These are phyloP conservation scores for Herminia tarsipennalis DNA, from an alignment of 2,888 invertebrate species.

Conservation along the genomic window DNA sequence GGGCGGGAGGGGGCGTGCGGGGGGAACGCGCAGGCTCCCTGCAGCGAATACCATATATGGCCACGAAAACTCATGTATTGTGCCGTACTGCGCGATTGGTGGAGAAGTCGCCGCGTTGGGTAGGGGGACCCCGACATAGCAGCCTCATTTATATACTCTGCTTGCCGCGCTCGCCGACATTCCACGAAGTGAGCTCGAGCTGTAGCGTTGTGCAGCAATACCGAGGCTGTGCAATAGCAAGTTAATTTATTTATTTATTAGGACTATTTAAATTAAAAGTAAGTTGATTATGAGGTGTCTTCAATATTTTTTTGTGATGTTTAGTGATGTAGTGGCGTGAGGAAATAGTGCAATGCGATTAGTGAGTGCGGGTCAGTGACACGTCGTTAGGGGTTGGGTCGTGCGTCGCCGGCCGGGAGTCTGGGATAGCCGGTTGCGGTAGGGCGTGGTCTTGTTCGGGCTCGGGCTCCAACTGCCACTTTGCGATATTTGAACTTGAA, in stretches of 20 bases:
- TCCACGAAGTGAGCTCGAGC: constrained; percentile 83
- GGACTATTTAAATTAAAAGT: constrained; percentile 83
- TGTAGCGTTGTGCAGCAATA: constrained; percentile 79
- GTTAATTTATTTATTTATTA: constrained; percentile 84
- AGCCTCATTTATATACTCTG: constrained; percentile 86
- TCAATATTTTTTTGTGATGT: constrained; percentile 53
- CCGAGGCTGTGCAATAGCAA: constrained; percentile 83
- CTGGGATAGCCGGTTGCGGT: constrained; percentile 78
- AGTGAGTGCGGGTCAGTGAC: constrained; percentile 81
- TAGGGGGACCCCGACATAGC: constrained; percentile 82
- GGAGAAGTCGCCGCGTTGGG: constrained; percentile 78
- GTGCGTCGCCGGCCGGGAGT: constrained; percentile 59
- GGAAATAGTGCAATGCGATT: constrained; percentile 59
- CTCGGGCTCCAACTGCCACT: constrained; percentile 20
- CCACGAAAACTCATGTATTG: constrained; percentile 79
- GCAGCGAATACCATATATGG: constrained; percentile 85
- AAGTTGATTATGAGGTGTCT: constrained; percentile 68
- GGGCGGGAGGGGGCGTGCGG: constrained; percentile 53
- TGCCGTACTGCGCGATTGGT: constrained; percentile 88
- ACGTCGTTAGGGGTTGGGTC: constrained; percentile 59
- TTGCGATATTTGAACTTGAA: constrained; percentile 34
- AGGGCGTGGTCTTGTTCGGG: constrained; percentile 79
- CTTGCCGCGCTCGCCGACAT: constrained; percentile 75
- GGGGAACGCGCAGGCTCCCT: constrained; percentile 82
- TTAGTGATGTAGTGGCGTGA: constrained; percentile 58